Base-by-base conservation (phyloP, 2,797 vertebrate species). In the Parauchenoglanis ngamensis region DNA sequence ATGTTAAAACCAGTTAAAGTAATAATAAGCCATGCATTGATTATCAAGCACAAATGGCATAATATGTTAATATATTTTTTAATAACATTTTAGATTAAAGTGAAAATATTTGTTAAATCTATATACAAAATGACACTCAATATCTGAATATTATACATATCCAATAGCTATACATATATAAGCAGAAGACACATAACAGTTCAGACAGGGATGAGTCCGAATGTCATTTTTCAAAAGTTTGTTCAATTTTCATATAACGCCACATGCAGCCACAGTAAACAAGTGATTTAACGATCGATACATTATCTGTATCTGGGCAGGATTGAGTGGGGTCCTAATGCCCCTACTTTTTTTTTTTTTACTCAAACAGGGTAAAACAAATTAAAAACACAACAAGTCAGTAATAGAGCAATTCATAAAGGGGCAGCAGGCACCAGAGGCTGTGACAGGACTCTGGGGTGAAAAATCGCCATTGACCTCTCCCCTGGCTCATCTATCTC, bases 401-500 rank as follows among this genome's bases (percentile, higher is more conserved):
- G 96, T 96, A 94, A 96, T 98, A 98, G 96, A 97, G 95, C 96
- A 95, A 97, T 98, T 97, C 94, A 94, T 97, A 97, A 96, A 96
- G 93, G 87, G 95, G 96, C 86, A 97, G 97, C 95, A 96, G 97
- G 96, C 96, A 94, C 95, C 95, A 90, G 95, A 96, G 96, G 90
- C 91, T 94, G 95, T 97, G 97, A 97, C 95, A 96, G 96, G 96
- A 96, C 95, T 95, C 95, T 95, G 95, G 96, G 95, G 94, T 96
- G 96, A 95, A 96, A 97, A 97, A 97, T 96, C 96, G 95, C 96
- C 96, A 96, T 96, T 99, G 98, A 99, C 97, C 98, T 97, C 97
- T 98, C 97, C 97, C 96, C 95, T 88, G 91, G 94, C 95, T 97
- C 97, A 99, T 99, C 98, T 98, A 98, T 99, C 97, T 99, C 97